These are phyloP conservation scores for Emydura subglobosa DNA, from an alignment of 2,113 vertebrate species.

Conservation along the genomic window DNA sequence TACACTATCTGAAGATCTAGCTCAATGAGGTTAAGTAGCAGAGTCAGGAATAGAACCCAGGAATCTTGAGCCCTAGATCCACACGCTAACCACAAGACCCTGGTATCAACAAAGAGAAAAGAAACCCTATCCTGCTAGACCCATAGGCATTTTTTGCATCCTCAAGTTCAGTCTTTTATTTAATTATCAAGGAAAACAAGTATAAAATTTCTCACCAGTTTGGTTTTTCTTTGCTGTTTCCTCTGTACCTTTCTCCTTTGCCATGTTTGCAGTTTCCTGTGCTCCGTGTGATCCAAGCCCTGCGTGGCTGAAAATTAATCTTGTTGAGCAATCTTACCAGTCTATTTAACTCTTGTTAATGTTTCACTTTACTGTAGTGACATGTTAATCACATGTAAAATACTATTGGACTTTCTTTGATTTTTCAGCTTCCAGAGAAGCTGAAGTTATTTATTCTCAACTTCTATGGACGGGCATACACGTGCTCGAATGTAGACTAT, in stretches of 20 bases:
- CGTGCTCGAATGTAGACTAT: neutral
- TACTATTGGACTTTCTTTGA: constrained; percentile 36
- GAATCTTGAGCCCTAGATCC: neutral
- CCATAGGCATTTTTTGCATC: neutral
- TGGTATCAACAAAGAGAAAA: neutral
- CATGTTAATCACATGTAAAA: constrained; percentile 28
- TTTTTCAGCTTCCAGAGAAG: constrained; percentile 17
- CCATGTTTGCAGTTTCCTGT: constrained; percentile 15
- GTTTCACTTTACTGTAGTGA: constrained; percentile 41
- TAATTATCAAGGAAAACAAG: neutral
- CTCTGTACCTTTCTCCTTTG: neutral
- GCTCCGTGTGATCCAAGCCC: neutral
- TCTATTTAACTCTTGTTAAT: constrained; percentile 46
- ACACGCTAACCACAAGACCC: neutral
- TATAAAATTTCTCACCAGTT: constrained; percentile 55
- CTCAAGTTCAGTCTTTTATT: neutral
- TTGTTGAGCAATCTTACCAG: neutral
- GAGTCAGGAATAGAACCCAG: neutral
- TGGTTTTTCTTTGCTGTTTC: constrained; percentile 7
- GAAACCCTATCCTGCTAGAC: neutral
- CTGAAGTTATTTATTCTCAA: constrained; percentile 20
- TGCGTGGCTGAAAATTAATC: neutral
- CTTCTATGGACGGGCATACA: neutral
- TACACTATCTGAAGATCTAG: constrained; percentile 1
- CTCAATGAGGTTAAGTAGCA: constrained; percentile 3